These are phyloP conservation scores for Eupeodes corollae DNA, from an alignment of 1,140 invertebrate genomes.

Conservation along the genomic window DNA sequence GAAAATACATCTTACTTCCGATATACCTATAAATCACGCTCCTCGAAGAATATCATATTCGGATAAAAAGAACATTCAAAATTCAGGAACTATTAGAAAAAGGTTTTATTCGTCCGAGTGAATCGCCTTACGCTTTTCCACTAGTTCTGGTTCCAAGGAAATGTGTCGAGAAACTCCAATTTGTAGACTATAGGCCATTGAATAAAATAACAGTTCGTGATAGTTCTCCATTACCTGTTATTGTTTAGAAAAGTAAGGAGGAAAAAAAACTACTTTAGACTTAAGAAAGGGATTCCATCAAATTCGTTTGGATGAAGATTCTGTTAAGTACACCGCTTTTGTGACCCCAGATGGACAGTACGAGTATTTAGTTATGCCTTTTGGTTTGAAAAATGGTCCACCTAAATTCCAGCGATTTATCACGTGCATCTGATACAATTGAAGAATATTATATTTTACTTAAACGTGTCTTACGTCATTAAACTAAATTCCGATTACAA, in stretches of 20 bases:
- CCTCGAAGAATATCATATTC: constrained; percentile 14
- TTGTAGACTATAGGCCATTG: constrained; percentile 16
- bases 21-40: too few relatives aligned
- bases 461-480: constrained; percentile 15
- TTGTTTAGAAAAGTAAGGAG: constrained; percentile 20
- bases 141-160: constrained; percentile 20
- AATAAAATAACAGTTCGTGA: constrained; percentile 15
- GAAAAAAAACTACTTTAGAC: constrained; percentile 21
- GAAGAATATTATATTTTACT: constrained; percentile 9
- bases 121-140: constrained; percentile 20
- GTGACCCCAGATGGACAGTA: too few relatives aligned
- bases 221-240: constrained; percentile 25
- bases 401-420: constrained; percentile 31
- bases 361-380: constrained; percentile 12
- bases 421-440: constrained; percentile 28
- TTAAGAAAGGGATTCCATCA: constrained; percentile 37
- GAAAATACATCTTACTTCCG: too few relatives aligned
- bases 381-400: constrained; percentile 26
- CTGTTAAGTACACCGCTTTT: constrained; percentile 21
- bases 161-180: constrained; percentile 10
- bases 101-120: constrained; percentile 15
- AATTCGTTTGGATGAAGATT: constrained; percentile 13
- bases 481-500: constrained; percentile 24
- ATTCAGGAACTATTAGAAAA: constrained; percentile 14
- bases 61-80: constrained; percentile 10